Evolutionary conservation across 1,140 invertebrate species (phyloP), one percentile per base, ranked within the genome.

Genomic region (Brachystomella parvula): DNA sequence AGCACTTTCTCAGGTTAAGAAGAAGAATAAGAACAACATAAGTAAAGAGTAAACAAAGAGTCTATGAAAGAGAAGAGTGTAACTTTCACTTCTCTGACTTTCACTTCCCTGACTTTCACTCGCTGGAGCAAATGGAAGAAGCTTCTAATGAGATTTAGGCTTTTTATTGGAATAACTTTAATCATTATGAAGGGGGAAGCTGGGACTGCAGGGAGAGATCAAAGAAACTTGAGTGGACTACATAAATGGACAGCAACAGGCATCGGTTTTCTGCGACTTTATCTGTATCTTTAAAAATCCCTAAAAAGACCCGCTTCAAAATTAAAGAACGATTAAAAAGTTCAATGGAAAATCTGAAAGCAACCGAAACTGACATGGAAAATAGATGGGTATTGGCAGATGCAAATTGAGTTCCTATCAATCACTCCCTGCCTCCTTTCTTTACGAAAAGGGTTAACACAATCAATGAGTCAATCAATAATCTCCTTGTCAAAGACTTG

Each of bases 171-270:
- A 6, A 39, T 39, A 39, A 39, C 35, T 19, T 9, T 39, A 9
- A 9, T 53, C 12, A 17, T 53, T 26, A 53, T 53, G 12, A 53
- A 53, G 49, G 49, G 49, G 19, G 19, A 53, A 24, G 12, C 12
- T 53, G 6, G 49, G 12, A 53, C 49, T 53, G 12, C 3, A 15
- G 49, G 49, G 49, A 53, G 49, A 24, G 12, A 26, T 53, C 49
- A 53, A 26, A 26, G 12, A 6, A 26, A 26, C 49, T 19, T 53
- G 24, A 53, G 6, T 53, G 12, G 15, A 53, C 49, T 53, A 17
- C 12, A 12, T 39, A 39, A 39, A 39, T 53, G 49, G 49, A 53
- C n/a, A 53, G 12, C 49, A 53, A 53, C 49, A 53, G 49, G 49
- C 49, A 53, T n/a, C n/a, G n/a, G n/a, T n/a, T n/a, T n/a, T n/a